Evolutionary conservation across 2,113 vertebrate genomes (phyloP), one percentile per base, ranked within the genome.

Genomic region (Engystomops pustulosus): DNA sequence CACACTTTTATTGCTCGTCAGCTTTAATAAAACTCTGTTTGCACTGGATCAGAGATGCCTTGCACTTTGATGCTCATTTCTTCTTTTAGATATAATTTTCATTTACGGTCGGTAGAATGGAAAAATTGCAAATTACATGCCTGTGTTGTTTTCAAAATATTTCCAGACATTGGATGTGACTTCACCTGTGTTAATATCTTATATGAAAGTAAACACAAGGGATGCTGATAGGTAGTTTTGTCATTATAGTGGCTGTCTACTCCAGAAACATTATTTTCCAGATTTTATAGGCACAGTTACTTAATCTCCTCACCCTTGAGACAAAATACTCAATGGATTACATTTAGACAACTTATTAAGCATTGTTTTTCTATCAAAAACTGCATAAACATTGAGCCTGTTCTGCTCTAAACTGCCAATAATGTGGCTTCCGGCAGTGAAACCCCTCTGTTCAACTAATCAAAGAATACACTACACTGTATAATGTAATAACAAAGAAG

Each of bases 71-170:
- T 55, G 49, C 49, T 55, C 30, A 76, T 55, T 76, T 76, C 32
- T 34, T 32, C 32, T 76, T 55, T 76, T 36, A 51, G 20, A 76
- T 53, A 76, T 76, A 53, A 55, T 76, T 76, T 76, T 36, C 9
- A 36, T 77, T 77, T 77, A 77, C 12, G 41, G 70, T 47, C 47
- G n/a, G 32, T 58, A 58, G 74, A 77, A 60, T 78, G 53, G 32
- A 55, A 34, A 58, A 77, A 77, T 58, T 77, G 18, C 49, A 78
- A 78, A 78, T 78, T 58, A 60, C 53, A 78, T 36, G 47, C n/a
- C 14, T 58, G 7, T 38, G 32, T 78, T 38, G 53, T 60, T 60
- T 78, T 78, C 34, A 55, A 60, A 78, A 60, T 55, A 78, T 77
- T 58, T 58, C 12, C 74, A 77, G 12, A n/a, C 30, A 23, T 6